Conservation (phyloP, 1,140 invertebrate genomes). For the Drosophila ambigua region DNA sequence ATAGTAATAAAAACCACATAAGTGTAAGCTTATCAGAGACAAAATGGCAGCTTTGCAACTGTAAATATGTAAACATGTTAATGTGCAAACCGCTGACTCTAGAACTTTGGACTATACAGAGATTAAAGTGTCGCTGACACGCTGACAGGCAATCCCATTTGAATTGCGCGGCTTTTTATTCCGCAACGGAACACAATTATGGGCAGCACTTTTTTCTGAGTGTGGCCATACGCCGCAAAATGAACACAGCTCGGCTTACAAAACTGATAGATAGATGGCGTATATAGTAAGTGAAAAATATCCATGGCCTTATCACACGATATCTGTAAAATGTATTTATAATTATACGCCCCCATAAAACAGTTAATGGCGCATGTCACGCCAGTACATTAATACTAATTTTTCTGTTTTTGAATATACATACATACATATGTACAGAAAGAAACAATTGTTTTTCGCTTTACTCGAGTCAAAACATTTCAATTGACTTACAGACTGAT, state of each 20-base stretch:
- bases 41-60: not conserved
- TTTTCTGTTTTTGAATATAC: not conserved
- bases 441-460: not conserved
- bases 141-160: too few relatives aligned
- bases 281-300: not conserved
- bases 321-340: constrained; percentile 16
- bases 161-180: constrained; percentile 18
- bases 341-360: constrained; percentile 35
- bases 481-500: not conserved
- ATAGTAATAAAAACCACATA: not conserved
- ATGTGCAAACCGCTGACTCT: constrained; percentile 15
- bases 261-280: not conserved
- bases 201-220: constrained; percentile 34
- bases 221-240: constrained; percentile 12
- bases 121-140: not conserved
- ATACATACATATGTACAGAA: not conserved
- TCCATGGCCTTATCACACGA: constrained; percentile 15
- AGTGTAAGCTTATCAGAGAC: too few relatives aligned
- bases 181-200: not conserved
- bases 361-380: constrained; percentile 35
- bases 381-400: constrained; percentile 4
- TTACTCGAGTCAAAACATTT: constrained; percentile 3
- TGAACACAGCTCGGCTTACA: not conserved
- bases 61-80: not conserved
- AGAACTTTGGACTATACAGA: not conserved